phyloP scores from a whole-genome alignment of 2,888 invertebrate genomes.

The Nipponacmea schrenckii region DNA sequence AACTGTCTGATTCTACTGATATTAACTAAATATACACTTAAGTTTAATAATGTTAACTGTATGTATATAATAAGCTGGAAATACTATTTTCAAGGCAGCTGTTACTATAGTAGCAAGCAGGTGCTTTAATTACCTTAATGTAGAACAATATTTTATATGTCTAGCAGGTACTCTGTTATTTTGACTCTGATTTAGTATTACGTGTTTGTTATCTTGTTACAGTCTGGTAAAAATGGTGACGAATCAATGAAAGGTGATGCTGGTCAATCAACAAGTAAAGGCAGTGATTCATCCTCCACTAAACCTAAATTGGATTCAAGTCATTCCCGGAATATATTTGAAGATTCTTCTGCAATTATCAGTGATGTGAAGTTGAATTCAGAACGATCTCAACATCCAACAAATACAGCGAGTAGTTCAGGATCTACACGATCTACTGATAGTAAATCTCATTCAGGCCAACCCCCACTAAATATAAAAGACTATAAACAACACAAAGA shows the following conservation, averaged over 20 bases:
- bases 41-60: too few species aligned
- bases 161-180: too few species aligned
- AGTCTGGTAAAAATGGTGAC: constrained; percentile 26
- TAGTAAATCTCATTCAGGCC: constrained; percentile 1
- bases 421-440: not conserved
- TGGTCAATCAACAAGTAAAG: not conserved
- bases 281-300: constrained; percentile 10
- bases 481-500: constrained; percentile 27
- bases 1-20: too few species aligned
- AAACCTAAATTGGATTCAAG: constrained; percentile 4
- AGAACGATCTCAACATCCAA: not conserved
- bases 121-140: too few species aligned
- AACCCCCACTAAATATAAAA: constrained; percentile 18
- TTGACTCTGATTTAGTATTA: not conserved
- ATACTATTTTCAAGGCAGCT: too few species aligned
- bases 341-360: constrained; percentile 5
- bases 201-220: constrained; percentile 10
- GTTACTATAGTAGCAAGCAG: too few species aligned
- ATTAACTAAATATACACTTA: too few species aligned
- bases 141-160: too few species aligned
- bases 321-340: not conserved
- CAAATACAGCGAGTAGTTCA: not conserved
- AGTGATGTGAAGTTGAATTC: not conserved
- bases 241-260: not conserved
- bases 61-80: too few species aligned